A percentile compares a stretch with the other conserved stretches of the same genome.
These are phyloP conservation scores for Argentina silus DNA, from an alignment of 2,797 vertebrate genomes.

Conservation along the genomic window DNA sequence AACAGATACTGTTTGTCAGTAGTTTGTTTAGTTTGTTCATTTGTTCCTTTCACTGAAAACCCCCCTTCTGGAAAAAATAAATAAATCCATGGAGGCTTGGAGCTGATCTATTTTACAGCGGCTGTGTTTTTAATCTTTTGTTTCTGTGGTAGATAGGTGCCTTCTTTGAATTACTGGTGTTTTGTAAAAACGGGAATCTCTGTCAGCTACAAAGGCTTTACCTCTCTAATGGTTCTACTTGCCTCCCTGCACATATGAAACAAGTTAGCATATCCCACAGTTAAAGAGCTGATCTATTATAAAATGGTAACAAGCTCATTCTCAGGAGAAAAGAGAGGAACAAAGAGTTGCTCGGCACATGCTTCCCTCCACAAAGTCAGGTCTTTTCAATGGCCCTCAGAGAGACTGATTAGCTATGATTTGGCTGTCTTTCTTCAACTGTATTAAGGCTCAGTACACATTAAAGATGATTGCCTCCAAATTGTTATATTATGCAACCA, in stretches of 20 bases:
- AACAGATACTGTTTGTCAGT: neutral
- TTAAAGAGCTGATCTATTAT: conserved; percentile 68
- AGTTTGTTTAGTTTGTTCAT: neutral
- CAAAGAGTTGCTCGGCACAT: conserved; percentile 47
- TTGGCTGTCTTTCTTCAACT: conserved; percentile 62
- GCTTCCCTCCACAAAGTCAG: conserved; percentile 57
- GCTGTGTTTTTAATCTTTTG: conserved; percentile 37
- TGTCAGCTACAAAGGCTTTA: conserved; percentile 47
- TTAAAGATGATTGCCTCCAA: conserved; percentile 65
- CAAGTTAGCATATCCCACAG: conserved; percentile 43
- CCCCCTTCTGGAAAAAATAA: neutral
- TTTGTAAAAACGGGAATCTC: conserved; percentile 50
- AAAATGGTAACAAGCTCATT: conserved; percentile 73
- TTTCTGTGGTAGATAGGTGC: conserved; percentile 25
- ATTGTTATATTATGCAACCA: conserved; percentile 55
- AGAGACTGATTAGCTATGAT: conserved; percentile 71
- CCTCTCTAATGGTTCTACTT: conserved; percentile 57
- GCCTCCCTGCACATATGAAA: conserved; percentile 52
- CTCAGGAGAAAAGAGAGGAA: conserved; percentile 64
- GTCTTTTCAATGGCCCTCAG: conserved; percentile 65
- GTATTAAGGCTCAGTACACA: conserved; percentile 63
- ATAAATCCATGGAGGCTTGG: conserved; percentile 20
- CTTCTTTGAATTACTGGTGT: conserved; percentile 40
- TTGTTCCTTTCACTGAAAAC: neutral
- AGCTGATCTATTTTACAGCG: conserved; percentile 51